Evolutionary conservation across 2,888 invertebrate genomes (phyloP), one percentile per base, ranked within the genome.

Genomic region (Acrobasis suavella): DNA sequence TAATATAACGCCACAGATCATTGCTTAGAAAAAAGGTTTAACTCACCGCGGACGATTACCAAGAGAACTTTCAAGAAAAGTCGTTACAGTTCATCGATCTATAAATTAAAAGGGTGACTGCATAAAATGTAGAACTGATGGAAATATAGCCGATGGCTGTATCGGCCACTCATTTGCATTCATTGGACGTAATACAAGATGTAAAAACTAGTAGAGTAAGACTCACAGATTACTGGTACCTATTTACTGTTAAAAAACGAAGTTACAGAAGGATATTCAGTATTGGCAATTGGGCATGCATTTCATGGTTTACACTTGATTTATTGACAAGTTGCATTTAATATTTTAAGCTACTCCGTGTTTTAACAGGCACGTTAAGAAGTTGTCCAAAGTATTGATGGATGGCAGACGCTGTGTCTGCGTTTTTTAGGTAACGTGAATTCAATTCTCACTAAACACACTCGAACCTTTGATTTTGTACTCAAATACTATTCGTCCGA

Each of bases 171-270:
- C 58, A 62, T 69, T 67, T 62, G 67, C 65, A 63, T 65, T 58
- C 66, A 64, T 65, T 64, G 65, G 58, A 64, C 66, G 71, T 71
- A 68, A 65, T 71, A 73, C 72, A 72, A 72, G 72, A 69, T 74
- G 71, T 71, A 72, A 69, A 71, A 70, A 73, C 69, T 75, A 70
- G 72, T 68, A 69, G 64, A 39, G 15, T 52, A 22, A 22, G 22
- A 52, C 56, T 32, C 32, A 32, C 32, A 7, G 32, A 46, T n/a
- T 46, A 46, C 46, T 12, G n/a, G 46, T 46, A n/a, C n/a, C n/a
- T n/a, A 46, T 46, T 46, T 46, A 46, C 7, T 46, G 10, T n/a
- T 32, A 46, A 46, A 46, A n/a, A 46, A 12, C 42, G 6, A 6
- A 46, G 1, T 46, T 10, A 46, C n/a, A 46, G 46, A 46, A 46